Percentiles rank a stretch among this genome's conserved stretches.
phyloP scores from a whole-genome alignment of 2,797 vertebrate genomes.

The Silurus lanzhouensis region DNA sequence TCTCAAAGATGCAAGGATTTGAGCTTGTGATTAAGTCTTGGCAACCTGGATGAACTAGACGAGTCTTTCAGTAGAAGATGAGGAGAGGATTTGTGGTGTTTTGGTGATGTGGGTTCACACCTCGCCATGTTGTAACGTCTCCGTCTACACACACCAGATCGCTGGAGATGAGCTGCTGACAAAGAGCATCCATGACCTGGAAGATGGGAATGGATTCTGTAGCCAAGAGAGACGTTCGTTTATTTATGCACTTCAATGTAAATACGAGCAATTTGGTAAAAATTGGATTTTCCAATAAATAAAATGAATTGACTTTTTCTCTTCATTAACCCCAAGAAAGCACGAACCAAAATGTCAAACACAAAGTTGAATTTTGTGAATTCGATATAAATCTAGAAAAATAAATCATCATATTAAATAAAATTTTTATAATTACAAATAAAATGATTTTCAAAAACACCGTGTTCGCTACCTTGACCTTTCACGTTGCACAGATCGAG shows the following conservation, averaged over 20 bases:
- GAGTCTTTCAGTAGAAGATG: constrained; percentile 55
- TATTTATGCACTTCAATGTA: not conserved
- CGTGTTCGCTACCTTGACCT: constrained; percentile 60
- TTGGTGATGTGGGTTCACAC: constrained; percentile 30
- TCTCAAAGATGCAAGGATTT: not conserved
- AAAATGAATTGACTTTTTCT: no score
- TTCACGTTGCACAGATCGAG: constrained; percentile 63
- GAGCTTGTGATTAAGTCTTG: not conserved
- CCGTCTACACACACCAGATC: constrained; percentile 45
- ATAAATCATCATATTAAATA: not conserved
- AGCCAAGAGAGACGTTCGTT: not conserved
- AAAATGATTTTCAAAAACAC: not conserved
- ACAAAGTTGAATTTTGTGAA: not conserved
- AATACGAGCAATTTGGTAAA: no score
- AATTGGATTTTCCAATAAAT: no score
- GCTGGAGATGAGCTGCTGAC: constrained; percentile 52
- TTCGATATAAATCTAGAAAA: not conserved
- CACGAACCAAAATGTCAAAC: not conserved
- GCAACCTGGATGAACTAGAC: not conserved
- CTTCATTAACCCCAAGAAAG: not conserved
- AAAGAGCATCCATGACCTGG: constrained; percentile 56
- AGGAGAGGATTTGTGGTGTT: constrained; percentile 49
- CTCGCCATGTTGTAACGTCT: constrained; percentile 21
- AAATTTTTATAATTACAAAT: no score
- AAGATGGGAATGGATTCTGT: constrained; percentile 47